Percentiles rank a stretch among this genome's conserved stretches.
Evolutionary conservation across 2,113 vertebrate genomes (phyloP).

Genomic region (Tylochromis polylepis): DNA sequence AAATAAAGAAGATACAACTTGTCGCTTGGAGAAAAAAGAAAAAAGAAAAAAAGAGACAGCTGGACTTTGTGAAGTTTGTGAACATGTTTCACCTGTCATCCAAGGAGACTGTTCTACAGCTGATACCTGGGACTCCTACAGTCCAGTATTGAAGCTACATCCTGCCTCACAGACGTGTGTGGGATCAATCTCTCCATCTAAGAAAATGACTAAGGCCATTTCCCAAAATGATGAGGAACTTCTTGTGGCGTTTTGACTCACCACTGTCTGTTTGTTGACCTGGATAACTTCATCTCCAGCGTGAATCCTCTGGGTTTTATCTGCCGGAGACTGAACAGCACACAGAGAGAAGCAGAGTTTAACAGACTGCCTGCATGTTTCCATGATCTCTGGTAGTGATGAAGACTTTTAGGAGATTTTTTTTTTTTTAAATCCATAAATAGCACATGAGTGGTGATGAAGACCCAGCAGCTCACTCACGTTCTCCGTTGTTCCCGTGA

Average conservation of each 20-base stretch:
- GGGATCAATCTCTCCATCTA: neutral
- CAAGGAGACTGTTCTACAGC: neutral
- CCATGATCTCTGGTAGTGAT: neutral
- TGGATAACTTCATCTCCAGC: constrained; percentile 95
- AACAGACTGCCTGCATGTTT: neutral
- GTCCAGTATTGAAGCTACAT: neutral
- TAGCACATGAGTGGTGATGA: neutral
- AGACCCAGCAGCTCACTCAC: constrained; percentile 73
- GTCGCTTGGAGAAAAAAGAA: neutral
- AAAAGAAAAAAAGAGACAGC: neutral
- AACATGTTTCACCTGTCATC: neutral
- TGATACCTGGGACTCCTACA: neutral
- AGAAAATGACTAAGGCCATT: neutral
- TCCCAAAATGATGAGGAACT: neutral
- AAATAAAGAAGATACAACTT: neutral
- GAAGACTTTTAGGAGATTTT: neutral
- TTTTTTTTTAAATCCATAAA: neutral
- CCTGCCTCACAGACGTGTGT: neutral
- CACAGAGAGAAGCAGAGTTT: neutral
- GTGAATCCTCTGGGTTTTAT: constrained; percentile 91
- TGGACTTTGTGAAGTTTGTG: neutral
- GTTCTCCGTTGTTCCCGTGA: constrained; percentile 95
- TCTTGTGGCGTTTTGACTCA: constrained; percentile 63
- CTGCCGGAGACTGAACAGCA: constrained; percentile 84
- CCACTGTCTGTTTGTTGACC: constrained; percentile 93